Evolutionary conservation across 2,113 vertebrate genomes (phyloP).

Genomic region (Pipa parva): DNA sequence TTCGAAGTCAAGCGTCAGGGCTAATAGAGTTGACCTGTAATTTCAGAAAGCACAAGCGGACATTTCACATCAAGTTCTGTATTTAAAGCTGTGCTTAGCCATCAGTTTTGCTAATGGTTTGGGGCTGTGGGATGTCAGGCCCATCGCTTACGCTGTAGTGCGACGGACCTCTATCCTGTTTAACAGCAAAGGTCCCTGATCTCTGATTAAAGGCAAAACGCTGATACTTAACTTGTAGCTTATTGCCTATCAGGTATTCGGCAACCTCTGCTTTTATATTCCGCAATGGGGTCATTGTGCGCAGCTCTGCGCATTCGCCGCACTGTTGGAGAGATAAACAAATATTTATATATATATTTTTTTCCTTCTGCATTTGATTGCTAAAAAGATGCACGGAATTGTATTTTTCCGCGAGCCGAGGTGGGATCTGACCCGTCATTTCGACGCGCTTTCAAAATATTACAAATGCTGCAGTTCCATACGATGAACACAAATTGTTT

Average conservation of each 20-base stretch:
- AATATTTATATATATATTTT: too few relatives aligned
- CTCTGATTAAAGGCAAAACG: conserved; percentile 28
- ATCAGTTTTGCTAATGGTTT: conserved; percentile 48
- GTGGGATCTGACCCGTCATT: too few relatives aligned
- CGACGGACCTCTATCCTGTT: conserved; percentile 23
- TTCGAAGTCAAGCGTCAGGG: conserved; percentile 51
- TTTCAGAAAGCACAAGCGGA: conserved; percentile 52
- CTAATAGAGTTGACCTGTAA: conserved; percentile 57
- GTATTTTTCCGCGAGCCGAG: too few relatives aligned
- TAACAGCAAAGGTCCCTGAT: conserved; percentile 4
- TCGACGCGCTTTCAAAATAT: too few relatives aligned
- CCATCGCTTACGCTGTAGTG: conserved; percentile 22
- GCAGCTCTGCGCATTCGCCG: too few relatives aligned
- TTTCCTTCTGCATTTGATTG: too few relatives aligned
- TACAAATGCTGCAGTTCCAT: too few relatives aligned
- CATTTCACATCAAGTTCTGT: conserved; percentile 44
- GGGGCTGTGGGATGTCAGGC: conserved; percentile 35
- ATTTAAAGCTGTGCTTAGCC: conserved; percentile 55
- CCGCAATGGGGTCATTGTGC: too few relatives aligned
- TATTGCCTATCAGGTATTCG: neutral
- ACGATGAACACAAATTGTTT: too few relatives aligned
- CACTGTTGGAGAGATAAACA: too few relatives aligned
- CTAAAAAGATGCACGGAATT: too few relatives aligned
- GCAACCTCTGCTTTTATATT: too few relatives aligned
- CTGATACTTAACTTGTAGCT: conserved; percentile 24